Evolutionary conservation across 1,140 invertebrate species (phyloP), one percentile per base, ranked within the genome.

Genomic region (Gonatopus flavifemur): DNA sequence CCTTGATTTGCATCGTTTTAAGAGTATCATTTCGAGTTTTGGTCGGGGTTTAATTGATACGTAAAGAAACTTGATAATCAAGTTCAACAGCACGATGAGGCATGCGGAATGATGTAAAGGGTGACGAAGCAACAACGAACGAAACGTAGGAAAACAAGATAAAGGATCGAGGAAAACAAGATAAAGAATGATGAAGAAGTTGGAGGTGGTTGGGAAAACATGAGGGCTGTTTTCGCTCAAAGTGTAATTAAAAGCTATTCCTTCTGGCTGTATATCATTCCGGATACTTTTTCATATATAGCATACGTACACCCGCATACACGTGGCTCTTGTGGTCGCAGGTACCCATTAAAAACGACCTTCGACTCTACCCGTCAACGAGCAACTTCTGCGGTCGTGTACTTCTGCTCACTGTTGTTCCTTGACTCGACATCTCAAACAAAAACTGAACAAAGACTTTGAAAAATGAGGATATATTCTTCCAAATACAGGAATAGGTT

Each of bases 341-440:
- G 47, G 21, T 57, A 33, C 53, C 55, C 58, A 62, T 62, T 62
- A 62, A 62, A 46, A 51, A 48, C 42, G 59, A 62, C 59, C 59
- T 62, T 62, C 59, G 59, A 62, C 51, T 62, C 31, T 45, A 44
- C 35, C 46, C 47, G 52, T 38, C 30, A 16, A 55, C 51, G 46
- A n/a, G 57, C 55, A 45, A 58, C 56, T n/a, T n/a, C n/a, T n/a
- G 48, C 35, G 33, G 57, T 60, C 33, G 25, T 43, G 10, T 55
- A n/a, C n/a, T n/a, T n/a, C n/a, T 55, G 50, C 52, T 57, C 41
- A n/a, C 36, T 54, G 31, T 57, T 58, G 50, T 50, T 54, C 42
- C 47, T 43, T 46, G 20, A 49, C n/a, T n/a, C n/a, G n/a, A n/a
- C n/a, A n/a, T n/a, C n/a, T n/a, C n/a, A n/a, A n/a, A n/a, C n/a